Conservation (phyloP, 2,888 invertebrate species). For the Mycogona germanica region DNA sequence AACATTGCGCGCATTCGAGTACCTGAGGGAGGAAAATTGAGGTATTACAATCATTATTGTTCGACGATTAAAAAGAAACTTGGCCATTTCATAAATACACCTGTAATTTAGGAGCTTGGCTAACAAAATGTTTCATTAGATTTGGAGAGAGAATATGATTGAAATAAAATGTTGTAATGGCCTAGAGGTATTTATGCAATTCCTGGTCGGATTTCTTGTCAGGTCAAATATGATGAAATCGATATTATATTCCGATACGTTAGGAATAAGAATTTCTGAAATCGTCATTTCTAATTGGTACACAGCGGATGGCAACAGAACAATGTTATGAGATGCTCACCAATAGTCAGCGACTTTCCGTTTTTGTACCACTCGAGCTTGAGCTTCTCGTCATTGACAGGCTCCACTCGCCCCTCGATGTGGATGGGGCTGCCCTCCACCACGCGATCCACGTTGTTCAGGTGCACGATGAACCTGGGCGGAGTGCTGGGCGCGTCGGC, state of each 20-base stretch:
- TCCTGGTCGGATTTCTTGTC: no score
- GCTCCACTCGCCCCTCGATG: conserved; percentile 81
- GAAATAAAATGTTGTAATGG: no score
- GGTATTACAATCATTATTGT: neutral
- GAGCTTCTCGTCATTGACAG: conserved; percentile 74
- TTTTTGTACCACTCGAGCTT: conserved; percentile 86
- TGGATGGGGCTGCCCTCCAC: conserved; percentile 76
- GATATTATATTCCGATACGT: no score
- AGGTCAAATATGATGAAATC: no score
- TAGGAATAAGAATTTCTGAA: neutral
- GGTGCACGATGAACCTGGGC: conserved; percentile 88
- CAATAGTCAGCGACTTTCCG: conserved; percentile 70
- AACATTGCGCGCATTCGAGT: conserved; percentile 85
- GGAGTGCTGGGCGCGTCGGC: conserved; percentile 68
- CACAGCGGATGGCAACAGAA: conserved; percentile 1
- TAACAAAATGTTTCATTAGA: no score
- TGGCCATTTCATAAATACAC: neutral
- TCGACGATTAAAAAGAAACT: neutral
- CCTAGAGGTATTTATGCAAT: no score
- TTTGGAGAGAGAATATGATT: no score
- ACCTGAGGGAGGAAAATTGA: no score
- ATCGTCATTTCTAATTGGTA: neutral
- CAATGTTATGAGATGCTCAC: conserved; percentile 31
- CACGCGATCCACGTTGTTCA: conserved; percentile 68
- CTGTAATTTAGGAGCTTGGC: no score